Evolutionary conservation across 2,888 invertebrate genomes (phyloP).

Genomic region (Minunthozetes semirufus): DNA sequence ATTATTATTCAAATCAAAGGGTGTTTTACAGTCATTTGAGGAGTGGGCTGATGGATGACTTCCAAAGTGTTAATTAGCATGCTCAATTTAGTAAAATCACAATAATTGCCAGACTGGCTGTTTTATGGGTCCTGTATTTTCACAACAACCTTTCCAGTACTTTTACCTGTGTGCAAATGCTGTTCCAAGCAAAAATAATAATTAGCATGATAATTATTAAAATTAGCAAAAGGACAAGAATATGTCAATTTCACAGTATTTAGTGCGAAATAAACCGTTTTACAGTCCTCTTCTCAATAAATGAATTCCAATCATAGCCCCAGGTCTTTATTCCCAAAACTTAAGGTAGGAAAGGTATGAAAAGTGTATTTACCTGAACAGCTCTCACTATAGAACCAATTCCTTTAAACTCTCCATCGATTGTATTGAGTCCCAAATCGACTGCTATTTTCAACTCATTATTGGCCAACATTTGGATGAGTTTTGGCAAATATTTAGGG

Average conservation of each 20-base stretch:
- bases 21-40: too few relatives aligned
- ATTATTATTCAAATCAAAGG: too few relatives aligned
- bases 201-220: neutral
- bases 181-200: conserved; percentile 11
- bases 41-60: too few relatives aligned
- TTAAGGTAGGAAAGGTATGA: neutral
- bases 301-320: neutral
- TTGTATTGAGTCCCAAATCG: conserved; percentile 37
- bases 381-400: conserved; percentile 38
- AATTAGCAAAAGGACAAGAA: neutral
- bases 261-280: too few relatives aligned
- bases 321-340: neutral
- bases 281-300: too few relatives aligned
- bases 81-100: too few relatives aligned
- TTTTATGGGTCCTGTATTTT: conserved; percentile 26
- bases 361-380: conserved; percentile 33
- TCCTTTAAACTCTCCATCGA: conserved; percentile 37
- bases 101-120: too few relatives aligned
- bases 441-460: conserved; percentile 32
- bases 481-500: neutral
- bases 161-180: conserved; percentile 38
- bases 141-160: conserved; percentile 36
- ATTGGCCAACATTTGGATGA: neutral
- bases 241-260: too few relatives aligned
- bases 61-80: too few relatives aligned